Evolutionary conservation across 2,888 invertebrate species (phyloP), one percentile per base, ranked within the genome.

Genomic region (Ormyrus thymus): DNA sequence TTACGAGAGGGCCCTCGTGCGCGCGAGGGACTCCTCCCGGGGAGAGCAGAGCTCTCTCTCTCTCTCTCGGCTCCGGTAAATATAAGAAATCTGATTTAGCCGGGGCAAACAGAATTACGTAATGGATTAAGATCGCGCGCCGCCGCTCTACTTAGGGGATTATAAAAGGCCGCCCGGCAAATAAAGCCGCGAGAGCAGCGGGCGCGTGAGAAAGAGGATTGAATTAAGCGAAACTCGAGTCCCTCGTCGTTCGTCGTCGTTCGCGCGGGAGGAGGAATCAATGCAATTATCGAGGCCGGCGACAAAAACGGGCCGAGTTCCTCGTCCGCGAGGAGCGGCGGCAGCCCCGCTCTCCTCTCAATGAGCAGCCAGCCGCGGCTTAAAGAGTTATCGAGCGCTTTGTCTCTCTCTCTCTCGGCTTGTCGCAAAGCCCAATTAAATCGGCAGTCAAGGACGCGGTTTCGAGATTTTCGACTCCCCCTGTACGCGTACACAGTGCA

Each of bases 341-440:
- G 29, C 29, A 29, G 29, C 29, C 29, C 29, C 29, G 29, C 13
- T 56, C 56, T 9, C 9, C 56, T 69, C 53, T 29, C 29, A 46
- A 69, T 69, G 46, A 8, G 29, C 15, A 58, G 13, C 66, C 55
- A 68, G 66, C 48, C 59, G 50, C 59, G 59, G 51, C 45, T 62
- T 72, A 61, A 72, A 62, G 72, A 72, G 61, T 72, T 72, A 62
- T 62, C 72, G 72, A 62, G 50, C 29, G 48, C 71, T 71, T 59
- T 72, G 72, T 29, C 29, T 55, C 64, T 48, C 13, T 50, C 11
- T 48, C 48, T 46, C 13, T 43, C 48, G 15, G 55, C 64, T 11
- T 7, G 15, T 55, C 62, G 64, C 64, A 50, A 13, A 46, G 68
- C 68, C 68, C 75, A 68, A 75, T 75, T 75, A 75, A 75, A 68